Conservation (phyloP, 2,797 vertebrate species). For the Sphaeramia orbicularis region DNA sequence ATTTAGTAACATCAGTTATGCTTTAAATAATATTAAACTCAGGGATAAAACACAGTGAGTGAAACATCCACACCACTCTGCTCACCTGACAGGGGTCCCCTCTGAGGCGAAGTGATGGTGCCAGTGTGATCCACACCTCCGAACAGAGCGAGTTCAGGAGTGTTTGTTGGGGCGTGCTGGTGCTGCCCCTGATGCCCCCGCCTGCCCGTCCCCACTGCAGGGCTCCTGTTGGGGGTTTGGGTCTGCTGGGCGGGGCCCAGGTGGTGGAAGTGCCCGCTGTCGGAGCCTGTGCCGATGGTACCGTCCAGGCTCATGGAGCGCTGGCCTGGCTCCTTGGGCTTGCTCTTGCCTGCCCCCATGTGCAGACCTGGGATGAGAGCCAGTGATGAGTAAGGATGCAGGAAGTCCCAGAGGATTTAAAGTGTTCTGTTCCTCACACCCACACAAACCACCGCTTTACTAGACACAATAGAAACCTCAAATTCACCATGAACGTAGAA, state of each 20-base stretch:
- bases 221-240: slow-evolving; percentile 91
- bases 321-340: slow-evolving; percentile 94
- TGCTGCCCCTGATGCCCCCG: slow-evolving; percentile 82
- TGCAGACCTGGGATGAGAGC: slow-evolving; percentile 74
- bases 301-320: slow-evolving; percentile 95
- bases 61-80: not conserved
- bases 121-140: slow-evolving; percentile 93
- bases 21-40: too few species aligned
- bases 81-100: slow-evolving; percentile 82
- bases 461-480: too few species aligned
- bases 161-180: slow-evolving; percentile 84
- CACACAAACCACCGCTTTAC: too few species aligned
- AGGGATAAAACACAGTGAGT: not conserved
- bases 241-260: slow-evolving; percentile 87
- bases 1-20: too few species aligned
- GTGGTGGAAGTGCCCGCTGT: slow-evolving; percentile 85
- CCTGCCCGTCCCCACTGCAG: slow-evolving; percentile 86
- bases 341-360: slow-evolving; percentile 98
- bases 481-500: too few species aligned
- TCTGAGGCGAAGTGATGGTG: slow-evolving; percentile 91
- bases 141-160: slow-evolving; percentile 90
- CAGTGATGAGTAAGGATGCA: slow-evolving; percentile 46
- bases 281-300: slow-evolving; percentile 76
- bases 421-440: not conserved
- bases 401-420: slow-evolving; percentile 14